Evolutionary conservation across 2,888 invertebrate species (phyloP).

Genomic region (Pharmacophagus antenor): DNA sequence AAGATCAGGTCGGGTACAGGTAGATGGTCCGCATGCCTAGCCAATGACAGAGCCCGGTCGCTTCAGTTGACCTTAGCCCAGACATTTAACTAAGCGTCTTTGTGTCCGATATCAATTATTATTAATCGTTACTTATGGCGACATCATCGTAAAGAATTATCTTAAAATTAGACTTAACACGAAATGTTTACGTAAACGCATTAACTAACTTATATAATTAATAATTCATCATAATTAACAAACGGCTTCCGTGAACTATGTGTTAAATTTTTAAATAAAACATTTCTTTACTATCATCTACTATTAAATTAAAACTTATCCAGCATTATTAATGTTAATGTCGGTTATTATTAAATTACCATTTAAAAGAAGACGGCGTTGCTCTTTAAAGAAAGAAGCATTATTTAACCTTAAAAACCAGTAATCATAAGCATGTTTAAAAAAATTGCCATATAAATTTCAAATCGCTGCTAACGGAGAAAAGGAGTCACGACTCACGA

Average conservation of each 20-base stretch:
- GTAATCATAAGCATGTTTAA: constrained; percentile 59
- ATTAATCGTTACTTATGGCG: constrained; percentile 33
- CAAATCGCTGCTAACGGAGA: constrained; percentile 62
- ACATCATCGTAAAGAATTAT: not conserved
- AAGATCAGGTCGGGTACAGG: constrained; percentile 42
- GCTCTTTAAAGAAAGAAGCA: constrained; percentile 60
- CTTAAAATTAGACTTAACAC: not conserved
- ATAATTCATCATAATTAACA: not conserved
- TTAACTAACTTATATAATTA: not conserved
- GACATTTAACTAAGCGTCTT: constrained; percentile 36
- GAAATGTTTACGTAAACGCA: not conserved
- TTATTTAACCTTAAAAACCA: constrained; percentile 61
- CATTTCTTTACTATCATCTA: constrained; percentile 3
- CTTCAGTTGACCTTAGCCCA: constrained; percentile 41
- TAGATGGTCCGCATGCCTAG: constrained; percentile 53
- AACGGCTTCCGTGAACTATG: not conserved
- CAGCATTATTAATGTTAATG: constrained; percentile 35
- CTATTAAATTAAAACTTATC: constrained; percentile 16
- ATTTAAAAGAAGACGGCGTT: constrained; percentile 49
- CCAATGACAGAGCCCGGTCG: constrained; percentile 48
- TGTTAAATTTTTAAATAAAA: constrained; percentile 3
- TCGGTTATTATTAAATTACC: constrained; percentile 42
- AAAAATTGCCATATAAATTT: constrained; percentile 68
- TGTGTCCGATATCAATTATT: constrained; percentile 37
- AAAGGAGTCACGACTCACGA: constrained; percentile 71